A percentile compares a stretch with the other conserved stretches of the same genome.
Evolutionary conservation across 2,113 vertebrate species (phyloP).

Genomic region (Noctilio leporinus): DNA sequence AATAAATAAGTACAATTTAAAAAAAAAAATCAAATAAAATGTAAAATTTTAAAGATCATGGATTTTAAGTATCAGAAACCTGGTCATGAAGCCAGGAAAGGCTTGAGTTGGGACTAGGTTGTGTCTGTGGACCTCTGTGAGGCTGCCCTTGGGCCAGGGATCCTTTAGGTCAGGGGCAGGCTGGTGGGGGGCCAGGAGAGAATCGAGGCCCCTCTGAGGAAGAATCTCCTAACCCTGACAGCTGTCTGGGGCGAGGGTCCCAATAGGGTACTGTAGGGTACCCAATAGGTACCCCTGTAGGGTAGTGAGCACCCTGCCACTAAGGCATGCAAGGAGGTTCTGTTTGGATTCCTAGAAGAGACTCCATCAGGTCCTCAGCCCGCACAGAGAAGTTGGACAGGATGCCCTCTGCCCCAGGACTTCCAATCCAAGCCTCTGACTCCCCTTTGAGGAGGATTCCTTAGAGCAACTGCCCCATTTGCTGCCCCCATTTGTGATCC

Average conservation of each 20-base stretch:
- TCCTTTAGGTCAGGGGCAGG: neutral
- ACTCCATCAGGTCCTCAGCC: fast-evolving
- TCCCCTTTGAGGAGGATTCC: neutral
- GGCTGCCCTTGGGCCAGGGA: neutral
- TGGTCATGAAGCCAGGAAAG: neutral
- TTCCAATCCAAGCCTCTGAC: neutral
- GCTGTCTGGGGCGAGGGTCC: neutral
- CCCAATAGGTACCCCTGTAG: too few relatives aligned
- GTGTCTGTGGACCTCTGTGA: neutral
- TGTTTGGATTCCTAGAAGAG: neutral
- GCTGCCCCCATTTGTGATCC: neutral
- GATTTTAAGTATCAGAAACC: neutral
- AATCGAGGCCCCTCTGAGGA: neutral
- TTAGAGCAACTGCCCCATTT: fast-evolving
- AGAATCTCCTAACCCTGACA: neutral
- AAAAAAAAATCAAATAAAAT: too few relatives aligned
- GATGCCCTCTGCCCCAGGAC: neutral
- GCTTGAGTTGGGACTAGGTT: neutral
- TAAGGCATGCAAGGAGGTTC: neutral
- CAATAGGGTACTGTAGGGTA: too few relatives aligned
- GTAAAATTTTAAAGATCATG: too few relatives aligned
- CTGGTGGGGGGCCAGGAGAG: fast-evolving
- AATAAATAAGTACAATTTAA: too few relatives aligned
- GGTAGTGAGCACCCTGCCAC: neutral
- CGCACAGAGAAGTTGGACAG: neutral